These are phyloP conservation scores for Champsocephalus gunnari DNA, from an alignment of 2,797 vertebrate species.

Conservation along the genomic window DNA sequence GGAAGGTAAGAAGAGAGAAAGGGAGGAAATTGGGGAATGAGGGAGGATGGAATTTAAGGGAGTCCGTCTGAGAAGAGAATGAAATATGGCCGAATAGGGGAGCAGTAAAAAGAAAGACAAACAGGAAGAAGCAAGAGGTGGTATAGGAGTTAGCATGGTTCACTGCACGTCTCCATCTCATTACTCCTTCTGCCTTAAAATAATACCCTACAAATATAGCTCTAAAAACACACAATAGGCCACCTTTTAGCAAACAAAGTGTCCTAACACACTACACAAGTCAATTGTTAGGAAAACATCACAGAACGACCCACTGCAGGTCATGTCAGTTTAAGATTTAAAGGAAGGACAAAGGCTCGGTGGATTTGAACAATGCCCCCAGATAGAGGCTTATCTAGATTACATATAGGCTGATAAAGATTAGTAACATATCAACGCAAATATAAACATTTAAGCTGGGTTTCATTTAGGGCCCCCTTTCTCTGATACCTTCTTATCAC, in stretches of 20 bases:
- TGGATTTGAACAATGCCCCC: conserved; percentile 29
- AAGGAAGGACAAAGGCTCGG: conserved; percentile 35
- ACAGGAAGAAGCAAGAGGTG: conserved; percentile 48
- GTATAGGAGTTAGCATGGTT: conserved; percentile 27
- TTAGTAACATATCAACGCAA: conserved; percentile 5
- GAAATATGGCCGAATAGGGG: conserved; percentile 53
- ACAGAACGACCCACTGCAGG: conserved; percentile 41
- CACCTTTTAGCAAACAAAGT: conserved; percentile 37
- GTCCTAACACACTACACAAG: conserved; percentile 38
- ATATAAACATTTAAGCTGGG: conserved; percentile 6
- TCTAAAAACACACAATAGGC: conserved; percentile 14
- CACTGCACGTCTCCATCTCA: conserved; percentile 21
- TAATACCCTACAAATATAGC: conserved; percentile 52
- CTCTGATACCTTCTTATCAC: conserved; percentile 22
- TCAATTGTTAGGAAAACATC: conserved; percentile 18
- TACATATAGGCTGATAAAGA: conserved; percentile 9
- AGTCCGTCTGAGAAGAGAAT: conserved; percentile 49
- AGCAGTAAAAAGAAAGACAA: conserved; percentile 53
- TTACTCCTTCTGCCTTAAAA: conserved; percentile 50
- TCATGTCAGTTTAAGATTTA: conserved; percentile 25
- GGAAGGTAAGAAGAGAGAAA: conserved; percentile 18
- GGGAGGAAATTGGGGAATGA: conserved; percentile 31
- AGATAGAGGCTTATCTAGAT: conserved; percentile 40
- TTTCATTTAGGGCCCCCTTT: conserved; percentile 9
- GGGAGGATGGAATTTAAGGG: conserved; percentile 54